Evolutionary conservation across 2,113 vertebrate genomes (phyloP).

Genomic region (Camelus dromedarius): DNA sequence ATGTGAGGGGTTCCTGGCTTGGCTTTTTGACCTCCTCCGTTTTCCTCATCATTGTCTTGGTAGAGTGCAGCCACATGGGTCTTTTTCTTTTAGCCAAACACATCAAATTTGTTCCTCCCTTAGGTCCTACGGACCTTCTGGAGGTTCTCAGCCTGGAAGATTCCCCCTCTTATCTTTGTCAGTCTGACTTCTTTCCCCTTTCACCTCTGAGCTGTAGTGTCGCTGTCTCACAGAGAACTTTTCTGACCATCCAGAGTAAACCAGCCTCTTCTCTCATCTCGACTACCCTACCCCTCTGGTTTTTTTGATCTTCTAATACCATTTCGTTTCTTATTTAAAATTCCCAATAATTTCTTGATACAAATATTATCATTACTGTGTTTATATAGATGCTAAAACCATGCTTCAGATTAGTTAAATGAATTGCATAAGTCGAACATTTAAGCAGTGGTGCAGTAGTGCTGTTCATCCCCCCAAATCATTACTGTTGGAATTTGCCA

Average conservation of each 20-base stretch:
- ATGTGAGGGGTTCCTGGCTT: not conserved
- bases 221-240: not conserved
- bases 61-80: not conserved
- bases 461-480: not conserved
- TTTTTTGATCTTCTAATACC: not conserved
- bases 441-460: not conserved
- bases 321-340: not conserved
- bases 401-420: not conserved
- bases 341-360: not conserved
- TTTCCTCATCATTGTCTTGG: not conserved
- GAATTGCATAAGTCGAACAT: not conserved
- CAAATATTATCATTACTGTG: not conserved
- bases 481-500: not conserved
- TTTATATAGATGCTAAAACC: not conserved
- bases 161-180: not conserved
- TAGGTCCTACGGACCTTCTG: not conserved
- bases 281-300: accelerated
- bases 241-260: not conserved
- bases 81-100: not conserved
- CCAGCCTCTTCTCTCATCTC: not conserved
- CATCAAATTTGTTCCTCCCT: not conserved
- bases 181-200: not conserved
- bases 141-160: not conserved
- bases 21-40: not conserved
- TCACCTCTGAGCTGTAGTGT: not conserved